Evolutionary conservation across 2,113 vertebrate genomes (phyloP), one percentile per base, ranked within the genome.

Genomic region (Regulus satrapa): DNA sequence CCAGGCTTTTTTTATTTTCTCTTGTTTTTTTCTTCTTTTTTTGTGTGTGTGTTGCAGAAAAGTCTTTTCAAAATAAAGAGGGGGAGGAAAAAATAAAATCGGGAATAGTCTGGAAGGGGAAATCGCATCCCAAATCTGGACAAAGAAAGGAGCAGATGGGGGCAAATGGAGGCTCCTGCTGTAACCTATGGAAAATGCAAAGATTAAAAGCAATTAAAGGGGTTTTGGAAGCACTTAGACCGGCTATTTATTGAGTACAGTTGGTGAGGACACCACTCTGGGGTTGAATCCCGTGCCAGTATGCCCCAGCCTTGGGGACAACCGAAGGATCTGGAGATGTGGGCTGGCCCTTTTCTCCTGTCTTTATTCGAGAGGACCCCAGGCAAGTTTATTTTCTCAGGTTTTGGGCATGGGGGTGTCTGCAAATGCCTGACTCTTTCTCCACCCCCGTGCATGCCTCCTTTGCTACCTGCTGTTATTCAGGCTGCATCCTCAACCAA

Each of bases 231-330:
- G 4, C 5, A 38, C 16, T 23, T 69, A 19, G 8, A 34, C 29
- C 28, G 23, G 10, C 3, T 9, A 1, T 85, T 94, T 48, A 28
- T 43, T 40, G 31, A 55, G 13, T 14, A 2, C 4, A 10, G 12
- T 6, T 31, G 34, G 8, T 12, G 16, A 82, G 54, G 18, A 41
- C 18, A 64, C 20, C 56, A 43, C 8, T 55, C 23, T 56, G 45
- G 31, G 48, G 26, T 2, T 75, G 45, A 49, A 51, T 8, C n/a
- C 28, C 15, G 4, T 0, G 5, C 6, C 12, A 75, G 18, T 8
- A 32, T 14, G 14, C 6, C 28, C 14, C 73, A 51, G 46, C 20
- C 45, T 23, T 38, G 51, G 25, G 36, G 20, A 6, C 10, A 8
- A 7, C 20, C 51, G 41, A 25, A 41, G 25, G 16, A 49, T 7